phyloP scores from a whole-genome alignment of 2,888 invertebrate genomes.

The Ellobium chinense region DNA sequence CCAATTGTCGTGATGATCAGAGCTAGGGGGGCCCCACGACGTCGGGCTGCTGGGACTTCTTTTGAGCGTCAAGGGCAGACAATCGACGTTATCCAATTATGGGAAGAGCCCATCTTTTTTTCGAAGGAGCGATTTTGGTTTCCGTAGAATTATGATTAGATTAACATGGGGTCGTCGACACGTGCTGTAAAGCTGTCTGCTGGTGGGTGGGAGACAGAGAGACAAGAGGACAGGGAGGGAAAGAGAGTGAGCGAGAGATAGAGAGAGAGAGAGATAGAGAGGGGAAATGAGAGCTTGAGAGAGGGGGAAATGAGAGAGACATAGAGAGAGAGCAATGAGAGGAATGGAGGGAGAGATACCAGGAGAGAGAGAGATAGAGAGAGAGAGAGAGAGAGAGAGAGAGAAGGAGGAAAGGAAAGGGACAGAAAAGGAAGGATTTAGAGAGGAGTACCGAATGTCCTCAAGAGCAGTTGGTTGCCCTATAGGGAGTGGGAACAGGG shows the following conservation, averaged over 20 bases:
- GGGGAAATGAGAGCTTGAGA: not conserved
- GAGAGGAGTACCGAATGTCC: too few relatives aligned
- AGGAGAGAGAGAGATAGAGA: not conserved
- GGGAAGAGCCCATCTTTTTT: conserved; percentile 16
- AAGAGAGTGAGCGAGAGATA: not conserved
- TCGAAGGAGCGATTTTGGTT: conserved; percentile 6
- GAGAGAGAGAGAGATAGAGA: not conserved
- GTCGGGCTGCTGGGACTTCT: not conserved
- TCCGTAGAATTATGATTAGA: conserved; percentile 8
- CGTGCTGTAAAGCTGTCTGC: conserved; percentile 19
- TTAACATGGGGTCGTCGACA: conserved; percentile 1
- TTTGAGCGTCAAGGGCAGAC: conserved; percentile 28
- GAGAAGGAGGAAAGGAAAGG: not conserved
- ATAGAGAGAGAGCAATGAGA: not conserved
- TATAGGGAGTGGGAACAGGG: not conserved
- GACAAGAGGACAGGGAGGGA: not conserved
- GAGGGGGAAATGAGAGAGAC: not conserved
- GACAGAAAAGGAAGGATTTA: not conserved
- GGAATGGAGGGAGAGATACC: not conserved
- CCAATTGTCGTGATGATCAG: not conserved
- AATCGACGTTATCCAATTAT: conserved; percentile 32
- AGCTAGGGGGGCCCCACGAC: not conserved
- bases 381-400: not conserved
- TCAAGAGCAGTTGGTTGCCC: too few relatives aligned
- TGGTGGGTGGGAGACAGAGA: not conserved